phyloP scores from a whole-genome alignment of 2,888 invertebrate species.

The Griposia aprilina region DNA sequence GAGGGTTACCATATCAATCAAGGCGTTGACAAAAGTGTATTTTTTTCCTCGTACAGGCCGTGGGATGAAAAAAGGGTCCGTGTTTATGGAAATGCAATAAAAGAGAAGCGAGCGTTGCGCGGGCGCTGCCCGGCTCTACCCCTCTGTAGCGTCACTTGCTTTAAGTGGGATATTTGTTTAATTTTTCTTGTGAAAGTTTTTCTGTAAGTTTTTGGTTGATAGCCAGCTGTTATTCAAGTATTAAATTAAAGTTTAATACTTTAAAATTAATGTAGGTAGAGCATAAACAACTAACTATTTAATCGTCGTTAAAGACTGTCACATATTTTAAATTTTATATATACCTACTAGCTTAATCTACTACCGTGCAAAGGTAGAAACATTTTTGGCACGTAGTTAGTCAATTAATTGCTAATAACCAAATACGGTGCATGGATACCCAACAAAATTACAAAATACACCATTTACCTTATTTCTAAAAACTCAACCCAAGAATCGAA shows the following conservation, averaged over 20 bases:
- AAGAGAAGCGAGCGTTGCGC: slow-evolving; percentile 77
- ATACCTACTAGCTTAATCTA: too few relatives aligned
- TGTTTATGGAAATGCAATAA: slow-evolving; percentile 88
- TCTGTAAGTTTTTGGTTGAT: background rate
- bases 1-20: slow-evolving; percentile 90
- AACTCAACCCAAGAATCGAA: slow-evolving; percentile 67
- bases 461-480: background rate
- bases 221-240: background rate
- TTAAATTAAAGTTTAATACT: too few relatives aligned
- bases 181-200: slow-evolving; percentile 24
- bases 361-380: too few relatives aligned
- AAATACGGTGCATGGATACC: too few relatives aligned
- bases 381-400: too few relatives aligned
- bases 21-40: slow-evolving; percentile 88
- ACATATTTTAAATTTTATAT: too few relatives aligned
- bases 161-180: slow-evolving; percentile 41
- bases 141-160: slow-evolving; percentile 68
- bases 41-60: slow-evolving; percentile 81
- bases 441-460: too few relatives aligned
- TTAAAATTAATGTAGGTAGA: too few relatives aligned
- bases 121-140: slow-evolving; percentile 65
- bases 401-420: too few relatives aligned
- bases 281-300: too few relatives aligned
- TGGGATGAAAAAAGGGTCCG: slow-evolving; percentile 86
- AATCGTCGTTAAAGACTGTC: too few relatives aligned